Conservation (phyloP, 2,113 vertebrate species). For the Axis porcinus region DNA sequence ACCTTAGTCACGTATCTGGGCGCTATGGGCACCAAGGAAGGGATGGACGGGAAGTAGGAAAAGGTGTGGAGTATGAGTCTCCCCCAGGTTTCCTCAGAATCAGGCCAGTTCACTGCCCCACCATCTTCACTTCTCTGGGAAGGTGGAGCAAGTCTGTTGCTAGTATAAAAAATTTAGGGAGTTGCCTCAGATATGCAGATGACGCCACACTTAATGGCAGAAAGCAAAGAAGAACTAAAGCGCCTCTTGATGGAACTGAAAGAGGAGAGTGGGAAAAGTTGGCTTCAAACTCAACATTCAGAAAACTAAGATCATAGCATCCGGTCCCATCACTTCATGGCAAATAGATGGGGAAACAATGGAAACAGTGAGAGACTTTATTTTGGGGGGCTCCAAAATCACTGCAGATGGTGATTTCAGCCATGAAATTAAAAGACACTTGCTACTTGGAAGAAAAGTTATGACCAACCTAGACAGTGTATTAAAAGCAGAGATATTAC, state of each 20-base stretch:
- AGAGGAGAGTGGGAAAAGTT: neutral
- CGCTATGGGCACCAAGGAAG: neutral
- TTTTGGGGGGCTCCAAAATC: neutral
- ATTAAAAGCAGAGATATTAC: neutral
- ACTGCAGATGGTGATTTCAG: neutral
- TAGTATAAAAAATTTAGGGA: neutral
- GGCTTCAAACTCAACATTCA: neutral
- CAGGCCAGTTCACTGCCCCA: neutral
- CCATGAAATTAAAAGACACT: neutral
- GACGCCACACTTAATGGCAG: neutral
- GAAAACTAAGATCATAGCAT: neutral
- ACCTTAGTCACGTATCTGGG: neutral
- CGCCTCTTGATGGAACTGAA: neutral
- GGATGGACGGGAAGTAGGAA: neutral
- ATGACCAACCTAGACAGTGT: neutral
- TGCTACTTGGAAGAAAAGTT: neutral
- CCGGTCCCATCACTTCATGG: neutral
- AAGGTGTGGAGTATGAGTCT: neutral
- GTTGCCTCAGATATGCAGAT: neutral
- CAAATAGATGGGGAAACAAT: neutral
- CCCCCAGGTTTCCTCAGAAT: neutral
- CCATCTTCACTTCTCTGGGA: neutral
- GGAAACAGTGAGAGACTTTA: neutral
- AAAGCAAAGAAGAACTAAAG: neutral
- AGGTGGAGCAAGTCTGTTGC: neutral